Base-by-base conservation (phyloP, 1,140 invertebrate species). In the Drosophila leontia region DNA sequence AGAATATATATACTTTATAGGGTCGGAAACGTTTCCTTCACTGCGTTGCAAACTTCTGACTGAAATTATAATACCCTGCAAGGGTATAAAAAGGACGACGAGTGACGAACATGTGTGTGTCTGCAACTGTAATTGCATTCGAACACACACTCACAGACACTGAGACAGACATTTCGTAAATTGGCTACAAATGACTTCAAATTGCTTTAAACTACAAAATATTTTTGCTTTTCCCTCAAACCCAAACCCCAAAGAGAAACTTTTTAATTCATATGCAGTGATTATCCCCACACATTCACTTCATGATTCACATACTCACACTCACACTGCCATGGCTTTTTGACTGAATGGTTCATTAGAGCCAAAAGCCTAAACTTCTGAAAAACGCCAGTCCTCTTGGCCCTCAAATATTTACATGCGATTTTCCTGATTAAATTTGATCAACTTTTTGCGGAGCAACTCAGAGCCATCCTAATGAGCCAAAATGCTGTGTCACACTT, bases 161-260 rank as follows among this genome's bases (percentile, higher is more conserved):
- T 23, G n/a, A 17, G 56, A 26, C 61, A 88, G 68, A 84, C 84
- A 88, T 87, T 88, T 84, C n/a, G 81, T 81, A 90, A 90, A 90
- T 90, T 90, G 85, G 85, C 85, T 90, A 85, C 85, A 90, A 90
- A 90, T 90, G 85, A 90, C 85, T 90, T 90, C 75, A 90, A 90
- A 90, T 90, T 90, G 85, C 85, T 90, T 90, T 90, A 90, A 90
- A 82, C 85, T 90, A 87, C 81, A 90, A 90, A 90, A 88, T 88
- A 88, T 88, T 88, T 88, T 88, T 63, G 44, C 51, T 58, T 42
- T 50, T 23, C 29, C 63, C 63, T 23, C 29, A 11, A 7, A n/a
- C 39, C 39, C 45, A 26, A 34, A 19, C 29, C 34, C 17, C 15
- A 53, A 39, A 35, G 23, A 63, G 37, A 79, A 86, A 86, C 58